Base-by-base conservation (phyloP, 1,140 invertebrate species). In the Drosophila ohnishii region DNA sequence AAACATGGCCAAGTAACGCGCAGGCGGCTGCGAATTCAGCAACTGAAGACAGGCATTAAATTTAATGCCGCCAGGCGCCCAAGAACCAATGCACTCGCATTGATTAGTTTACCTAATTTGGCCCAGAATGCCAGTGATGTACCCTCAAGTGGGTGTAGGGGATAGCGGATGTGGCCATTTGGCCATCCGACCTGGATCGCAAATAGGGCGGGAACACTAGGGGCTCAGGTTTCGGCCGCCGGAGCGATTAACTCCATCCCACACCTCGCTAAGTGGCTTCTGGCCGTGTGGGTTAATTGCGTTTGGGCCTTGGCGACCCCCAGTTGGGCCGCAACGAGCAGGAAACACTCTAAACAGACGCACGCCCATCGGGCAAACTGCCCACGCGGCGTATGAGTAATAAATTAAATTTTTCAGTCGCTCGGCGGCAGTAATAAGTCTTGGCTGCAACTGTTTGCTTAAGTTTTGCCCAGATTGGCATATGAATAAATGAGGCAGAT, bases 281-380 rank as follows among this genome's bases (percentile, higher is more conserved):
- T 51, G 61, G 22, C 11, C 6, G 80, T 61, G 30, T 74, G 63
- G 45, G 58, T 70, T 87, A 82, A 86, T 87, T 87, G 75, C 83
- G 51, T 82, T 82, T 51, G 83, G 83, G 75, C 65, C 66, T 82
- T 50, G 19, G 40, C 35, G 37, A 32, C 50, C 42, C 19, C 34
- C 44, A 35, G 16, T 44, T 55, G 58, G 57, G 19, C 34, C 22
- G 32, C 55, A 75, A 61, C 44, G 37, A 50, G 70, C 39, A 39
- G 3, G 22, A 44, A 22, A 32, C 50, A 71, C 44, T 50, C 45
- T 32, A 47, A 59, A 72, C 10, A 37, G 48, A 44, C 5, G 10
- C 30, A 22, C 16, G 37, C 37, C 42, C 40, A 47, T 32, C 14
- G 59, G 13, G 40, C 22, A 61, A 30, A 28, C 42, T 42, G 25